These are phyloP conservation scores for Pyralis farinalis DNA, from an alignment of 2,888 invertebrate genomes.

Conservation along the genomic window DNA sequence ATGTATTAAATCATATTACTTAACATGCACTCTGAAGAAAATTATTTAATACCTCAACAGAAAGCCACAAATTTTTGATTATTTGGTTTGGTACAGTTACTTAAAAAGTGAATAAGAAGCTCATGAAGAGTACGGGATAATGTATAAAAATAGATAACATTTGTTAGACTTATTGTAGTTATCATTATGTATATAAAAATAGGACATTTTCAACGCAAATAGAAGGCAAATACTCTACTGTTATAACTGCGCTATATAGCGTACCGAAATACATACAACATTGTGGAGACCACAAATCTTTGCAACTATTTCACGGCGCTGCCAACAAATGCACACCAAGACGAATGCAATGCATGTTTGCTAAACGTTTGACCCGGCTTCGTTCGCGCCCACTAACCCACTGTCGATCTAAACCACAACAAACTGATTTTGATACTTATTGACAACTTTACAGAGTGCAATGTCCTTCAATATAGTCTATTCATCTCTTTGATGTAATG, in stretches of 20 bases:
- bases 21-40: no score
- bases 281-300: slow-evolving; percentile 43
- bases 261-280: slow-evolving; percentile 48
- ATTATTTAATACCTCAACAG: no score
- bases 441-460: slow-evolving; percentile 41
- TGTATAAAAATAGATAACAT: no score
- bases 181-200: no score
- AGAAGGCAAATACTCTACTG: slow-evolving; percentile 26
- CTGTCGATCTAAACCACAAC: slow-evolving; percentile 53
- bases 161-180: no score
- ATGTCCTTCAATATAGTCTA: slow-evolving; percentile 51
- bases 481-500: slow-evolving; percentile 71
- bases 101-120: no score
- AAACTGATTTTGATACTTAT: slow-evolving; percentile 48
- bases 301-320: slow-evolving; percentile 59
- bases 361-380: slow-evolving; percentile 71
- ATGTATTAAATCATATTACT: no score
- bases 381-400: slow-evolving; percentile 72
- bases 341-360: slow-evolving; percentile 63
- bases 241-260: slow-evolving; percentile 26
- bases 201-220: no score
- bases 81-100: no score
- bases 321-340: slow-evolving; percentile 55
- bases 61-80: no score
- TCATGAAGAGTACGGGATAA: no score